Base-by-base conservation (phyloP, 2,888 invertebrate species). In the Chelonus formosanus region DNA sequence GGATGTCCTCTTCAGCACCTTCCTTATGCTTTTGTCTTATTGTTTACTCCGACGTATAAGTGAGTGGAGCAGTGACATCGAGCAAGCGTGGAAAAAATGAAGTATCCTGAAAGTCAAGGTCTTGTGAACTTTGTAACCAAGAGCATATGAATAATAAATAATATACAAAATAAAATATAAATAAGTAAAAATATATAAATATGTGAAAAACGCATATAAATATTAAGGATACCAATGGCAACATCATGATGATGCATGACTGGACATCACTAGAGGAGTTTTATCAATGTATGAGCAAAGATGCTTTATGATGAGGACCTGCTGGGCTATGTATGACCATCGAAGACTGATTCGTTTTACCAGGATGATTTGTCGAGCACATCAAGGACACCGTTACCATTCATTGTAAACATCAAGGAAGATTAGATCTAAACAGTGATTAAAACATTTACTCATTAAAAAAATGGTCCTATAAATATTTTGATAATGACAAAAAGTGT, bases 301-400 rank as follows among this genome's bases (percentile, higher is more conserved):
- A 53, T 34, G 32, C 32, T 61, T 10, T 43, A 57, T 8, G 47
- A 59, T 20, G 10, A 59, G 59, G 50, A 31, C 59, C 50, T 47
- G 59, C 59, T 59, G 50, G 50, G 59, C 7, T n/a, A 6, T 50
- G 61, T 47, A 58, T 58, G 48, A 35, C 58, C 36, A 55, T 53
- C 48, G 43, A 44, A 58, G 70, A 72, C 63, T 71, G 72, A 74
- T 74, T 75, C 73, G 72, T 70, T 72, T 71, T 72, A 69, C 73
- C 67, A 70, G 73, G 75, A 77, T 79, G 77, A 79, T 77, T 79
- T 76, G 78, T 77, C 75, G 76, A 75, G 71, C 71, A 71, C 70
- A 73, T 71, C 71, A 73, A 73, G 75, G 75, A 75, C 75, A 77
- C 78, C 79, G 78, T 79, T 79, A 77, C 77, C 74, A 71, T 65